These are phyloP conservation scores for Acronicta alni DNA, from an alignment of 2,888 invertebrate genomes.

Conservation along the genomic window DNA sequence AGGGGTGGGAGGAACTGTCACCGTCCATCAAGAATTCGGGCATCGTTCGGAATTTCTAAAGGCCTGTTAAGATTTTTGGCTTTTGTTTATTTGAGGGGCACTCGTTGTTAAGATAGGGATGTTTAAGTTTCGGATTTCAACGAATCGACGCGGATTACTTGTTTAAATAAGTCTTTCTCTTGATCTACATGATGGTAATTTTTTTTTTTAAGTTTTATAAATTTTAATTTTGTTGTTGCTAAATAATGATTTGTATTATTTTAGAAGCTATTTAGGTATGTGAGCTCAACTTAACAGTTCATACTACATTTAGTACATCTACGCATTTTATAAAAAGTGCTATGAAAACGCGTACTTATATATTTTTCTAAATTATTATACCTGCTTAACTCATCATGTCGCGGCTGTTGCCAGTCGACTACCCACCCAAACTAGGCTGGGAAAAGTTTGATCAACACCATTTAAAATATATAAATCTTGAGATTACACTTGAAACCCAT, in stretches of 20 bases:
- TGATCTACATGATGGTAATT: constrained; percentile 4
- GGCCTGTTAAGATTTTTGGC: constrained; percentile 47
- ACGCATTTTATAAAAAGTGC: too few relatives aligned
- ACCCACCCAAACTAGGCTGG: constrained; percentile 3
- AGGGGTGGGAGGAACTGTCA: constrained; percentile 57
- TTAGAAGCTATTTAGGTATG: too few relatives aligned
- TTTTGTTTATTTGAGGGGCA: constrained; percentile 48
- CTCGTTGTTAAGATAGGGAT: constrained; percentile 21
- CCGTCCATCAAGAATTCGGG: constrained; percentile 56
- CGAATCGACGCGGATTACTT: constrained; percentile 4
- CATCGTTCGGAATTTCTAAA: constrained; percentile 43
- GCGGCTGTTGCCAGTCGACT: background rate
- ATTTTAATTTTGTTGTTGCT: too few relatives aligned
- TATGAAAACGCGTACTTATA: too few relatives aligned
- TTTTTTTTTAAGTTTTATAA: background rate
- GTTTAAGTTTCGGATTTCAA: constrained; percentile 32
- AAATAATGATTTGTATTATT: too few relatives aligned
- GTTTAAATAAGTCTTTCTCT: constrained; percentile 23
- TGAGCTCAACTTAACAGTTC: too few relatives aligned
- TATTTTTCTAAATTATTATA: too few relatives aligned
- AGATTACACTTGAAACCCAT: constrained; percentile 34
- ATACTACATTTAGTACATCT: too few relatives aligned
- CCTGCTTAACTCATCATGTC: too few relatives aligned
- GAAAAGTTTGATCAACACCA: constrained; percentile 16
- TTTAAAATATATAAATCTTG: constrained; percentile 19